Evolutionary conservation across 2,113 vertebrate genomes (phyloP).

Genomic region (Siniperca chuatsi): DNA sequence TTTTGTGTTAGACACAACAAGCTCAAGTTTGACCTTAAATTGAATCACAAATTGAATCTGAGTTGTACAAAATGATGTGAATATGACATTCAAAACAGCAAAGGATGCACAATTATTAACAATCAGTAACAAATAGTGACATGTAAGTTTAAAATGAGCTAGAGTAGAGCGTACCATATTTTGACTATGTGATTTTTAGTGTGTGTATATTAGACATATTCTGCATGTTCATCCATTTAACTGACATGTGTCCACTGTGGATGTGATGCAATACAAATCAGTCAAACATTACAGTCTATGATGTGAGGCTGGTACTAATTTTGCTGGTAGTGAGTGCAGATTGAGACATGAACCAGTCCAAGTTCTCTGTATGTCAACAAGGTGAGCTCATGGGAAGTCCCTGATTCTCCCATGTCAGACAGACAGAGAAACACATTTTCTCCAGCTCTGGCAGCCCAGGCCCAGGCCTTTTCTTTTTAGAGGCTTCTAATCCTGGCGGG

Average conservation of each 20-base stretch:
- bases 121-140: not conserved
- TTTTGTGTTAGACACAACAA: not conserved
- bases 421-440: slow-evolving; percentile 67
- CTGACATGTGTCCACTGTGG: slow-evolving; percentile 3
- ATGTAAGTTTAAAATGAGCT: not conserved
- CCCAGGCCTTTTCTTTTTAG: slow-evolving; percentile 90
- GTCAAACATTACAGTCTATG: slow-evolving; percentile 32
- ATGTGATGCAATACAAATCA: slow-evolving; percentile 27
- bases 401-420: slow-evolving; percentile 80
- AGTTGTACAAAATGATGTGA: not conserved
- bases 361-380: slow-evolving; percentile 74
- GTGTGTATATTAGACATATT: not conserved
- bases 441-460: slow-evolving; percentile 64
- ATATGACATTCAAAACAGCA: not conserved
- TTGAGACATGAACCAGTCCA: slow-evolving; percentile 59
- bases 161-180: not conserved
- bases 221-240: not conserved
- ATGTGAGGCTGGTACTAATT: slow-evolving; percentile 48
- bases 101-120: not conserved
- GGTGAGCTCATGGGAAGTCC: slow-evolving; percentile 83
- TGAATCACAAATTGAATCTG: not conserved
- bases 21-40: not conserved
- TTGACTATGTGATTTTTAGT: not conserved
- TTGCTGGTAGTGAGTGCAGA: slow-evolving; percentile 31
- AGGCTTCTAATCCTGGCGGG: slow-evolving; percentile 98